Base-by-base conservation (phyloP, 2,888 invertebrate genomes). In the Danaus chrysippus region DNA sequence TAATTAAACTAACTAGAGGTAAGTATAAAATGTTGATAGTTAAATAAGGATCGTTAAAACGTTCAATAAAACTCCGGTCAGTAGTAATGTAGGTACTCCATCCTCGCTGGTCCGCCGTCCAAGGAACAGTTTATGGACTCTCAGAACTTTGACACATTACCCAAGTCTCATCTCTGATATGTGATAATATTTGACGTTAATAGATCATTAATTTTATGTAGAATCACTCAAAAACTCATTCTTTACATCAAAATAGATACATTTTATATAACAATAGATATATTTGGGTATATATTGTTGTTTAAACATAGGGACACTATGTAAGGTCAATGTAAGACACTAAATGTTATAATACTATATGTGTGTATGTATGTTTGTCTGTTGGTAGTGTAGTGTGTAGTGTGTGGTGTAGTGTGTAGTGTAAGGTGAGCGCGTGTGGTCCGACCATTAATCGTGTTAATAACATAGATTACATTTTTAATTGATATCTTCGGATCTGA, bases 1-100 rank as follows among this genome's bases (percentile, higher is more conserved):
- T 87, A 87, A 88, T 87, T 87, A 87, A 87, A 82, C 77, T 70
- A 78, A 79, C 73, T 76, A 77, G 71, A 73, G 71, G 72, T 76
- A 75, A 73, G 72, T 79, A 80, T 80, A 82, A 81, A 83, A 81
- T 75, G 75, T 75, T 73, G 73, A 77, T 77, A 79, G 75, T 81
- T 77, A 81, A 80, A 78, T 71, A 72, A 71, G 74, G 77, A 77
- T 84, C 85, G 82, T 88, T 87, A 88, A 86, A 84, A 78, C 70
- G 74, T 76, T 77, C 75, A 79, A 84, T 83, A 85, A 79, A 75
- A 66, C 67, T 68, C 64, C 65, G 72, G 81, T 76, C 70, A 70
- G 71, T 70, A 61, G 70, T 75, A 71, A 78, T 79, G 70, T 71
- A 69, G 6, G 67, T 75, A 75, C 83, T 87, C 86, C 87, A 86